phyloP scores from a whole-genome alignment of 2,888 invertebrate genomes.

The Norana najaformis region DNA sequence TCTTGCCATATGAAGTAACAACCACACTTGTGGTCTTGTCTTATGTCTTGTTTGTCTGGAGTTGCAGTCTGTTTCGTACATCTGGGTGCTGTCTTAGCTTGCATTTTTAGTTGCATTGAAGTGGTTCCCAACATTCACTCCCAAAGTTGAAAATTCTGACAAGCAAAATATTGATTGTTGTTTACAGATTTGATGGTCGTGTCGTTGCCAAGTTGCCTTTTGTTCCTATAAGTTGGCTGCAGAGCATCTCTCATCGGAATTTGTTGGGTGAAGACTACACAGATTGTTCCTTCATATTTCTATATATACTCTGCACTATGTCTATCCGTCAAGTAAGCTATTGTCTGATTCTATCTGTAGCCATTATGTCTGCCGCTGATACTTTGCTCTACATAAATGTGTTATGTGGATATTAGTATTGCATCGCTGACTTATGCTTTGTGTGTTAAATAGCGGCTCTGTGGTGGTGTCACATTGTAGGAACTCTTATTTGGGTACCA shows the following conservation, averaged over 20 bases:
- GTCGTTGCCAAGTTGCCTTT: slow-evolving; percentile 97
- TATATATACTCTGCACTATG: slow-evolving; percentile 99
- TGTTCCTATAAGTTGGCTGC: slow-evolving; percentile 91
- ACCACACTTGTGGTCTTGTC: too few species aligned
- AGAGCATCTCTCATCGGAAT: slow-evolving; percentile 91
- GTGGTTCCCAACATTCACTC: not conserved
- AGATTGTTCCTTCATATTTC: slow-evolving; percentile 97
- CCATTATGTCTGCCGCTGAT: not conserved
- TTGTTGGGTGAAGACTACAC: slow-evolving; percentile 93
- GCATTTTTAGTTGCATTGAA: not conserved
- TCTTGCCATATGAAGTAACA: too few species aligned
- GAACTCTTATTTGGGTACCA: too few species aligned
- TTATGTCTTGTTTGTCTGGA: too few species aligned
- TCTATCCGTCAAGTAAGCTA: slow-evolving; percentile 76
- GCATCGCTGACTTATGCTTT: too few species aligned
- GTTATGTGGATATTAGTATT: too few species aligned
- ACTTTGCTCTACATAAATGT: not conserved
- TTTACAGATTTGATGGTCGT: slow-evolving; percentile 86
- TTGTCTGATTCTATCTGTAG: not conserved
- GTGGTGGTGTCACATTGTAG: too few species aligned
- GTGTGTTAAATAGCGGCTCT: too few species aligned
- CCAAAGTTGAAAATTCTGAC: not conserved
- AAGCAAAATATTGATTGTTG: not conserved
- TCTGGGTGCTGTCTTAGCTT: too few species aligned
- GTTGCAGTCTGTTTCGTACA: too few species aligned